These are phyloP conservation scores for Brachionus manjavacas DNA, from an alignment of 1,140 invertebrate species.

Conservation along the genomic window DNA sequence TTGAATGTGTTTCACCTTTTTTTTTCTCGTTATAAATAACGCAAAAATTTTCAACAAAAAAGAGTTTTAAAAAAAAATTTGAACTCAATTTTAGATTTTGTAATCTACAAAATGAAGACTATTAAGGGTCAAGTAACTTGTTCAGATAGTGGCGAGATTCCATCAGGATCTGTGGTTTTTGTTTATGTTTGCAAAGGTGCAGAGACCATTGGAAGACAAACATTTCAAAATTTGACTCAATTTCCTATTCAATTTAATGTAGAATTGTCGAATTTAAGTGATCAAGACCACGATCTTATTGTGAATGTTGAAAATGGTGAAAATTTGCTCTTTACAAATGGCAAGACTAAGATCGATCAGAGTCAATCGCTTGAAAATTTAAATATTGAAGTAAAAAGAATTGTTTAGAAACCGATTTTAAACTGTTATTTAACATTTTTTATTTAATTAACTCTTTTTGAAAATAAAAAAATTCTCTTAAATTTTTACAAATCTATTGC, in stretches of 20 bases:
- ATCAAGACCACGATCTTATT: background rate
- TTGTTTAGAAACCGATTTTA: background rate
- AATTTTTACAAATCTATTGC: too few relatives aligned
- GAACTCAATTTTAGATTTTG: background rate
- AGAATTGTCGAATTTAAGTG: background rate
- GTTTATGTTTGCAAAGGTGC: background rate
- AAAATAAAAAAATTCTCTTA: background rate
- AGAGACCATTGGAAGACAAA: background rate
- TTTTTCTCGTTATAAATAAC: slow-evolving; percentile 10
- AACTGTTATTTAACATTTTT: background rate
- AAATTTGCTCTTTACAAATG: slow-evolving; percentile 5
- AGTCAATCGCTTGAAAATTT: background rate
- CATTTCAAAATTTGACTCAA: background rate
- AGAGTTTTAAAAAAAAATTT: too few relatives aligned
- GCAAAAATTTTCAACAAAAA: background rate
- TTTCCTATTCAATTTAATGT: slow-evolving; percentile 20
- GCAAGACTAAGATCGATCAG: background rate
- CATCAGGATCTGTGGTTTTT: slow-evolving; percentile 7
- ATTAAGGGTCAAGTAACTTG: slow-evolving; percentile 5
- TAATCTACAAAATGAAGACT: background rate
- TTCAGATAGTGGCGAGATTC: background rate
- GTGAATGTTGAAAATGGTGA: slow-evolving; percentile 38
- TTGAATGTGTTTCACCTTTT: background rate
- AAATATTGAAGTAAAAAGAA: slow-evolving; percentile 7
- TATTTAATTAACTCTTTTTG: background rate